phyloP scores from a whole-genome alignment of 2,113 vertebrate species.

The Thryonomys swinderianus region DNA sequence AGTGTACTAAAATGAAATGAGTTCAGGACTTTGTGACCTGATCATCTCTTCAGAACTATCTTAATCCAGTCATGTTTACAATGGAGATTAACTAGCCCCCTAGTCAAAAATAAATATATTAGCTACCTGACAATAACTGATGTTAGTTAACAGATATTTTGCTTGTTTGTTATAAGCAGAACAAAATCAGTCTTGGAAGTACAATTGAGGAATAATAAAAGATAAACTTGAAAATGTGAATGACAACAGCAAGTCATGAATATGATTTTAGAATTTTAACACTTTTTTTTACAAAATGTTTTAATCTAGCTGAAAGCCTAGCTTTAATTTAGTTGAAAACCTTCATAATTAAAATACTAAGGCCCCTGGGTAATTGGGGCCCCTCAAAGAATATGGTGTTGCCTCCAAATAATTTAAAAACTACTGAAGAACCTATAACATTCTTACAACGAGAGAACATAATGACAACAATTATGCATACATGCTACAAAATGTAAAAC shows the following conservation, averaged over 20 bases:
- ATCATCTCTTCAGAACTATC: not conserved
- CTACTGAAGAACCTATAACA: not conserved
- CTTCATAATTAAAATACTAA: constrained; percentile 10
- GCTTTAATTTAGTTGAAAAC: not conserved
- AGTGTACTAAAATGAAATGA: not conserved
- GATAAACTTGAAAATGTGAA: not conserved
- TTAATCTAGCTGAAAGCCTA: not conserved
- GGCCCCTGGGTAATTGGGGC: not conserved
- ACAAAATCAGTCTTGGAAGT: not conserved
- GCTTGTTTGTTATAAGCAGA: not conserved
- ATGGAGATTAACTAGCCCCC: not conserved
- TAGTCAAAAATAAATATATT: not conserved
- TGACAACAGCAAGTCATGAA: not conserved
- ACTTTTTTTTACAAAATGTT: not conserved
- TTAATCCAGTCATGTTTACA: not conserved
- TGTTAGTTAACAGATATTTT: not conserved
- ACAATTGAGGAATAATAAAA: not conserved
- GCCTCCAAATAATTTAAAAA: constrained; percentile 10
- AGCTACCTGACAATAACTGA: not conserved
- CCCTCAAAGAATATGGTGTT: not conserved
- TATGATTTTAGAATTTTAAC: not conserved
- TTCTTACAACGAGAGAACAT: not conserved
- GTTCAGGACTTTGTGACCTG: not conserved
- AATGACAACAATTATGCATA: not conserved
- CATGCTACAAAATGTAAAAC: not conserved